Base-by-base conservation (phyloP, 2,113 vertebrate species). In the Neodontobutis hainanensis region DNA sequence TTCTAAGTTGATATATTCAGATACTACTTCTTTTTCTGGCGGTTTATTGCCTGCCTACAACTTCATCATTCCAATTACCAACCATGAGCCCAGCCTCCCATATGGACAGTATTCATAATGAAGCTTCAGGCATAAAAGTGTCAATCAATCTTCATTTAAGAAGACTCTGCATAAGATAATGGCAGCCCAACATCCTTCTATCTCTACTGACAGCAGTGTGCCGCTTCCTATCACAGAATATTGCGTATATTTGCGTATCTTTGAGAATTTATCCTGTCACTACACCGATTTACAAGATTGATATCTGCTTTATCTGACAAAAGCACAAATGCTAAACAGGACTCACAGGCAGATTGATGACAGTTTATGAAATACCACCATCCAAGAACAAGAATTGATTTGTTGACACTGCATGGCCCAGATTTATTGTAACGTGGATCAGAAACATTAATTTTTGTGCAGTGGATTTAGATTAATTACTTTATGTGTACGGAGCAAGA, bases 131-230 rank as follows among this genome's bases (percentile, higher is more conserved):
- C 64, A 57, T 34, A 62, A 53, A 70, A 12, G 40, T 63, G 50
- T 8, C 77, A 65, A 84, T 80, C 63, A 69, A 68, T 63, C 56
- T 49, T 72, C 40, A 73, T 80, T 60, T 61, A 51, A 36, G 19
- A 35, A 52, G 53, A 59, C 11, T 58, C 48, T 16, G n/a, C 2
- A 42, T n/a, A 65, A 44, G 47, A 68, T 67, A 45, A 72, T 11
- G 46, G 58, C 61, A 45, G 10, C 34, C 46, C 58, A 44, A 73
- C 71, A 70, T 16, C 32, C 40, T 52, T 58, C 15, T 71, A 52
- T 64, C 59, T 66, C 60, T 16, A 55, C 62, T 56, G 3, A 45
- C 9, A n/a, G 49, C 61, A 46, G 38, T 49, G 56, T 12, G 44
- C 38, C 55, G 62, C 7, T 47, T 68, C 52, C 65, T 35, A 56